phyloP scores from a whole-genome alignment of 2,797 vertebrate genomes.

The Takifugu rubripes region DNA sequence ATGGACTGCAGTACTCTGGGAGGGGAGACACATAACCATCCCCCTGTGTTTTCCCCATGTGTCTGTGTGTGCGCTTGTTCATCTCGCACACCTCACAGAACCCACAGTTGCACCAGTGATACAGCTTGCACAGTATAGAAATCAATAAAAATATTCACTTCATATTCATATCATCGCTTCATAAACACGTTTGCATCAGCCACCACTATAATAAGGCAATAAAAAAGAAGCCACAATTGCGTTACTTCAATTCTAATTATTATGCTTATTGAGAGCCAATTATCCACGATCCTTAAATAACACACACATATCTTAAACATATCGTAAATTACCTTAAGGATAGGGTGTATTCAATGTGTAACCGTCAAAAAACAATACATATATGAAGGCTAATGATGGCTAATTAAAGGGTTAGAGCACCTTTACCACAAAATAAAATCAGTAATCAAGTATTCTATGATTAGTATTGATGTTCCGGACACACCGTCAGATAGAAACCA shows the following conservation, averaged over 20 bases:
- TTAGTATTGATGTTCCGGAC: slow-evolving; percentile 20
- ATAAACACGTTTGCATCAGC: too few species aligned
- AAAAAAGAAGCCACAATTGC: too few species aligned
- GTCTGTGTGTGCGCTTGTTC: slow-evolving; percentile 25
- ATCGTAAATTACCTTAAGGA: too few species aligned
- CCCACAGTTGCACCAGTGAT: slow-evolving; percentile 42
- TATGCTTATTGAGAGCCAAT: too few species aligned
- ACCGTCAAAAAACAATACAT: slow-evolving; percentile 10
- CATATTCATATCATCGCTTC: too few species aligned
- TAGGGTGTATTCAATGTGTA: too few species aligned
- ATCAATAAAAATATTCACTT: too few species aligned
- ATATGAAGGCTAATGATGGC: background rate
- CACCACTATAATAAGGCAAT: too few species aligned
- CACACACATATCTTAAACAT: too few species aligned
- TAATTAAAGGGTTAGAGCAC: slow-evolving; percentile 7
- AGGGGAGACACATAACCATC: slow-evolving; percentile 29
- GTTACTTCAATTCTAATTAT: too few species aligned
- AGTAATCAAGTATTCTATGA: slow-evolving; percentile 24
- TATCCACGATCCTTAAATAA: too few species aligned
- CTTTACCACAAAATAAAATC: slow-evolving; percentile 34
- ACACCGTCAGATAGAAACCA: slow-evolving; percentile 8
- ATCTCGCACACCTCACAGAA: slow-evolving; percentile 32
- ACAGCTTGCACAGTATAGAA: slow-evolving; percentile 15
- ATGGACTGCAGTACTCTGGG: slow-evolving; percentile 59
- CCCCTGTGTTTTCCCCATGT: slow-evolving; percentile 17